A percentile compares a stretch with the other conserved stretches of the same genome.
Conservation (phyloP, 2,113 vertebrate species). For the Cyphomyrus plagiostoma region DNA sequence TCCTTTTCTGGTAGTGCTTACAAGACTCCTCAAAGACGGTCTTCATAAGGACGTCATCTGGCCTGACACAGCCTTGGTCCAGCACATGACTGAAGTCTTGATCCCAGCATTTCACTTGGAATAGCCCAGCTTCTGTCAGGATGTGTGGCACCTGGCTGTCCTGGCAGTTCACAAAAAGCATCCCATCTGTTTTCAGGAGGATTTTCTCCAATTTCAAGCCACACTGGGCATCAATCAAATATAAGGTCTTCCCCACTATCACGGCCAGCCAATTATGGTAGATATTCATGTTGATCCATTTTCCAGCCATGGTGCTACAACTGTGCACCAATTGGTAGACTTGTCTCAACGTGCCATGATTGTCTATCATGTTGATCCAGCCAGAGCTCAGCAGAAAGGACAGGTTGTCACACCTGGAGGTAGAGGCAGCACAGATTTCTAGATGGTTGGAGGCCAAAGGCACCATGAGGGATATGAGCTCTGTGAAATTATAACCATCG, state of each 20-base stretch:
- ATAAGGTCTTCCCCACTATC: conserved; percentile 60
- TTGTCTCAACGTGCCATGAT: conserved; percentile 62
- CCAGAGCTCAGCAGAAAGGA: conserved; percentile 71
- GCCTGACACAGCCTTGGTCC: conserved; percentile 29
- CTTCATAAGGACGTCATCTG: conserved; percentile 65
- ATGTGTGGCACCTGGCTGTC: conserved; percentile 60
- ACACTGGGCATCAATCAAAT: conserved; percentile 68
- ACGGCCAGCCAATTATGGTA: conserved; percentile 68
- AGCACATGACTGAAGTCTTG: conserved; percentile 16
- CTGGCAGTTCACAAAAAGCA: conserved; percentile 59
- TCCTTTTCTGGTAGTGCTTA: conserved; percentile 87
- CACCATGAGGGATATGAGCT: conserved; percentile 67
- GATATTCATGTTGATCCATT: conserved; percentile 60
- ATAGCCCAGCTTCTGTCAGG: conserved; percentile 73
- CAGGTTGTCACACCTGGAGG: conserved; percentile 62
- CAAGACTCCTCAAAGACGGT: conserved; percentile 93
- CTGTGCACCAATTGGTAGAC: conserved; percentile 65
- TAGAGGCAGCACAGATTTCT: conserved; percentile 56
- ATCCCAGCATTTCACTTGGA: conserved; percentile 41
- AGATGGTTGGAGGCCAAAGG: conserved; percentile 56
- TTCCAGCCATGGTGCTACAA: conserved; percentile 19
- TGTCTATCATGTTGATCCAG: conserved; percentile 67
- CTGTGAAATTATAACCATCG: conserved; percentile 73
- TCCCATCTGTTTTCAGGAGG: conserved; percentile 58
- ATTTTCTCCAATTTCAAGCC: conserved; percentile 73